Evolutionary conservation across 1,140 invertebrate species (phyloP).

Genomic region (Trissolcus basalis): DNA sequence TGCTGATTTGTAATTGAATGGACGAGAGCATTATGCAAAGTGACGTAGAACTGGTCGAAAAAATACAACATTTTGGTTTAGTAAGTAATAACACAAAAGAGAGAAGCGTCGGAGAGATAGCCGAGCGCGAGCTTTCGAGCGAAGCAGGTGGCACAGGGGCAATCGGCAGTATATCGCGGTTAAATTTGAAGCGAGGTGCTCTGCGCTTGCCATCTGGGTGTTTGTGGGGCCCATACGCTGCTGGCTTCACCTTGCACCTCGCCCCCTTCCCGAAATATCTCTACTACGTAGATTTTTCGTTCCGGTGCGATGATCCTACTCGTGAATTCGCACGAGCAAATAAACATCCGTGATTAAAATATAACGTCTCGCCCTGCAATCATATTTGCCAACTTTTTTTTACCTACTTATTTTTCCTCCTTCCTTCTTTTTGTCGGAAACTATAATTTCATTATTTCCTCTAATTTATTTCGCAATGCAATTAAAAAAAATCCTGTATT

Average conservation of each 20-base stretch:
- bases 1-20: no score
- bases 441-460: no score
- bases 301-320: slow-evolving; percentile 37
- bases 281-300: slow-evolving; percentile 53
- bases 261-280: slow-evolving; percentile 53
- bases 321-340: slow-evolving; percentile 39
- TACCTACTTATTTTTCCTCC: no score
- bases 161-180: slow-evolving; percentile 62
- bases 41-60: no score
- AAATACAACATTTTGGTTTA: background rate
- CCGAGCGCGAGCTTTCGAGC: slow-evolving; percentile 41
- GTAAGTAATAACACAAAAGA: slow-evolving; percentile 6
- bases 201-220: slow-evolving; percentile 71
- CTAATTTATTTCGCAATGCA: no score
- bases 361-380: background rate
- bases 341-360: slow-evolving; percentile 44
- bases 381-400: no score
- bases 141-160: slow-evolving; percentile 64
- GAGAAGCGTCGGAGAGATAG: slow-evolving; percentile 58
- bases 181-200: slow-evolving; percentile 68
- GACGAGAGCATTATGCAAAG: no score
- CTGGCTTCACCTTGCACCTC: slow-evolving; percentile 54
- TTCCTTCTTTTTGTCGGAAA: no score
- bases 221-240: slow-evolving; percentile 63
- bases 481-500: no score